These are phyloP conservation scores for Stomatorhinus ivindoensis DNA, from an alignment of 2,113 vertebrate genomes.

Conservation along the genomic window DNA sequence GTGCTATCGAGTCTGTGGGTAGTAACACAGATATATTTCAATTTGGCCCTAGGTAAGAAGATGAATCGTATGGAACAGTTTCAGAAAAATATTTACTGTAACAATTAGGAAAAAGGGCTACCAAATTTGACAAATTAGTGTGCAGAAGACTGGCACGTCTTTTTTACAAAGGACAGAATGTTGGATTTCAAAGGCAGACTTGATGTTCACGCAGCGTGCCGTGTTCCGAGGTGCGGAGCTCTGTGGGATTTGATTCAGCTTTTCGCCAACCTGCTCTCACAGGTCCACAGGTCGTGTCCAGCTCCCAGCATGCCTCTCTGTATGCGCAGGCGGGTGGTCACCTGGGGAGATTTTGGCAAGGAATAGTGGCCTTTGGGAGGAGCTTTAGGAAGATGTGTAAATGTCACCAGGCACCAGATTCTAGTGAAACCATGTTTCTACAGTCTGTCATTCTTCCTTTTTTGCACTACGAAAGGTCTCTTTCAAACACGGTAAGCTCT, in stretches of 20 bases:
- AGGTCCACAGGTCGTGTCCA: not conserved
- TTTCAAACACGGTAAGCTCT: not conserved
- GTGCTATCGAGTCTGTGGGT: not conserved
- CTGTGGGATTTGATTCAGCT: conserved; percentile 51
- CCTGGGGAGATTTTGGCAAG: not conserved
- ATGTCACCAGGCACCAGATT: not conserved
- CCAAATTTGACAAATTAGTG: not conserved
- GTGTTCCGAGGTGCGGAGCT: conserved; percentile 36
- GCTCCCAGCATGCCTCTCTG: not conserved
- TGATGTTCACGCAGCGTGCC: conserved; percentile 38
- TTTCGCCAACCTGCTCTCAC: conserved; percentile 47
- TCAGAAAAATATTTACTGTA: not conserved
- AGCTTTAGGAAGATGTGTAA: not conserved
- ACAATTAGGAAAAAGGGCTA: not conserved
- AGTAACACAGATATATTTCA: not conserved
- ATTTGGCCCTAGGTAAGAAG: not conserved
- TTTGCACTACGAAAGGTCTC: not conserved
- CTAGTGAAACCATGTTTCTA: not conserved
- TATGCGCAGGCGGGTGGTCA: not conserved
- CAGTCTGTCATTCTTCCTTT: not conserved
- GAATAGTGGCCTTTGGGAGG: not conserved
- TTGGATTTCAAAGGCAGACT: conserved; percentile 45
- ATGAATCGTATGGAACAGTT: not conserved
- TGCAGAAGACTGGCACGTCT: conserved; percentile 31
- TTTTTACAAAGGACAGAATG: conserved; percentile 42